Evolutionary conservation across 64 coral and sea anemone genomes (phyloP), one percentile per base, ranked within the genome.

Genomic region (Trachythela sp.): DNA sequence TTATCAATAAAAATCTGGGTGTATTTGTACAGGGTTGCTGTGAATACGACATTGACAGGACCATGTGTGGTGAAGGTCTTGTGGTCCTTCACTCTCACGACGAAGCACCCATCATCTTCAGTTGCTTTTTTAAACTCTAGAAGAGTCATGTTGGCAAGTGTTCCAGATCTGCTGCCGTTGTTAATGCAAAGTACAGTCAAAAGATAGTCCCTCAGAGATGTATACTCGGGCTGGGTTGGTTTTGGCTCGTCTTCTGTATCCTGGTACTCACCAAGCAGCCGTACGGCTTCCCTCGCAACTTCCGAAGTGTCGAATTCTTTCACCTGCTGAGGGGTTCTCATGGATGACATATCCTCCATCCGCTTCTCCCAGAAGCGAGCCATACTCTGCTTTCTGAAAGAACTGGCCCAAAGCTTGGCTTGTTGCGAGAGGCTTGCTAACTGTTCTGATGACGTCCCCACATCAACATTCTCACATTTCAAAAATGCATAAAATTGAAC

Each of bases 401-500:
- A 49, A 31, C 17, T 41, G 18, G 87, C 88, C 92, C 92, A 93
- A 27, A 84, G 89, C 1, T n/a, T 36, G 29, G 40, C 80, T 85
- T 84, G 77, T 18, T 85, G 83, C 34, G 37, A 18, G 8, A 8
- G 83, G 35, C 50, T 83, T 50, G 9, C 6, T 58, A 64, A 11
- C 14, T 67, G 83, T 40, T 38, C 39, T 56, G 48, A 36, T 75
- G 36, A 90, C 80, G 15, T 56, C 64, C 76, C 52, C 60, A 39
- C 83, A 87, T 84, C 38, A 76, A 52, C 49, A n/a, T 52, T 52
- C 48, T 93, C 92, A 75, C 87, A 56, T 17, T 77, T 58, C 49
- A 93, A 36, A 43, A 85, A 93, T 26, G 87, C 38, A 86, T 84
- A 89, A 52, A 93, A 93, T 68, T 89, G 87, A 64, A 83, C 85